phyloP scores from a whole-genome alignment of 2,113 vertebrate species.

The Nothocercus nigrocapillus region DNA sequence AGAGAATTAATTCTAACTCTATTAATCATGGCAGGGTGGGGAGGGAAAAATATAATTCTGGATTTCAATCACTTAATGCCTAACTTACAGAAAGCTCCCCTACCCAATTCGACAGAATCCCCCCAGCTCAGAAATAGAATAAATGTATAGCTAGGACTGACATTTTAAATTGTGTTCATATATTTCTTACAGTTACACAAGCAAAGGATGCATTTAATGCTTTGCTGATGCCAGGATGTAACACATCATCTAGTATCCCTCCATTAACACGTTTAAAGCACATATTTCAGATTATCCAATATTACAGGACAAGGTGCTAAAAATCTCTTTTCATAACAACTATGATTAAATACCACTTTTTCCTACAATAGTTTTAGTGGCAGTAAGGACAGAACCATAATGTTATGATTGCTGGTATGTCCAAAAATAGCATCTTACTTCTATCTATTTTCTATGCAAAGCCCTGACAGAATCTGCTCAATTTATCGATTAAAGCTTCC shows the following conservation, averaged over 20 bases:
- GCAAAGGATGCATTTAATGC: not conserved
- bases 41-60: not conserved
- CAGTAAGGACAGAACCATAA: constrained; percentile 6
- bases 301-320: not conserved
- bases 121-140: not conserved
- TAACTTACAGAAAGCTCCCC: not conserved
- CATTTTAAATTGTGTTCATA: not conserved
- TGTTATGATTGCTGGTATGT: not conserved
- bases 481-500: constrained; percentile 12
- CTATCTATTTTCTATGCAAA: not conserved
- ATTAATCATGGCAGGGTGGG: not conserved
- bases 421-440: not conserved
- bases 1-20: constrained; percentile 47
- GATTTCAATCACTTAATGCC: constrained; percentile 50
- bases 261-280: not conserved
- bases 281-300: not conserved
- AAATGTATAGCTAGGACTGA: not conserved
- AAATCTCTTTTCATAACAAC: not conserved
- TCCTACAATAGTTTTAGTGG: not conserved
- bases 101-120: accelerated
- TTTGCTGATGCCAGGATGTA: accelerated
- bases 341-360: constrained; percentile 11
- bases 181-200: not conserved
- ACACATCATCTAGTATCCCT: not conserved
- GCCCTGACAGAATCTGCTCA: not conserved